Evolutionary conservation across 53 echinoderm and acorn worm genomes (phyloP).

Genomic region (Apostichopus leukothele): DNA sequence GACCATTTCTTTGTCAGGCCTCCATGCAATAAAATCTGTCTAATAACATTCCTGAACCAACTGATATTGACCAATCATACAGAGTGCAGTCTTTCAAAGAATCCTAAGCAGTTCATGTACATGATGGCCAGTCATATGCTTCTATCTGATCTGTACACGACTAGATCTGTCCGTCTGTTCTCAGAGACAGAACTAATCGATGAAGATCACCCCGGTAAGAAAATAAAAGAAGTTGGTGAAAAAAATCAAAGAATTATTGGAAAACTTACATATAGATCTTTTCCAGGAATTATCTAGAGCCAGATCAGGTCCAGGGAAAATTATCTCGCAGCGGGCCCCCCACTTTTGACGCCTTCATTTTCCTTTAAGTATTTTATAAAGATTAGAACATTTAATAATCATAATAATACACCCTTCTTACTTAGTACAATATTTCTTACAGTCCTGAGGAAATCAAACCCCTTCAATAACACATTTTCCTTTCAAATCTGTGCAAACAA

Average conservation of each 20-base stretch:
- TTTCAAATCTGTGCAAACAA: too few species aligned
- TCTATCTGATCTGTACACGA: slow-evolving; percentile 77
- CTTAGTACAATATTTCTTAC: too few species aligned
- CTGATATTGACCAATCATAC: slow-evolving; percentile 59
- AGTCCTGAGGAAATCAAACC: too few species aligned
- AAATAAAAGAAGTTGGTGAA: neutral
- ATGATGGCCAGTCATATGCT: slow-evolving; percentile 83
- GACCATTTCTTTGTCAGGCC: neutral
- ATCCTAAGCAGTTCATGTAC: slow-evolving; percentile 74
- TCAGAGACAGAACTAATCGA: neutral
- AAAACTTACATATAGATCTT: too few species aligned
- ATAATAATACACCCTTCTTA: too few species aligned
- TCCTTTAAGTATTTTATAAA: too few species aligned
- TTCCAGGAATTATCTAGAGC: too few species aligned
- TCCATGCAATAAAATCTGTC: slow-evolving; percentile 80
- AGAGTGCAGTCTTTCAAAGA: slow-evolving; percentile 57
- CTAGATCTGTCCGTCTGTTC: slow-evolving; percentile 72
- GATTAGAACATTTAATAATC: too few species aligned
- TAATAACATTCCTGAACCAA: slow-evolving; percentile 60
- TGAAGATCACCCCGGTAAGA: slow-evolving; percentile 58
- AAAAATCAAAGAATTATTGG: neutral
- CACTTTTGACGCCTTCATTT: too few species aligned
- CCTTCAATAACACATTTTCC: too few species aligned
- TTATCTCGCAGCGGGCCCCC: too few species aligned
- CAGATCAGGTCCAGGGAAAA: too few species aligned